Percentiles rank a stretch among this genome's conserved stretches.
Evolutionary conservation across 2,888 invertebrate genomes (phyloP).

Genomic region (Ormyrus rosae): DNA sequence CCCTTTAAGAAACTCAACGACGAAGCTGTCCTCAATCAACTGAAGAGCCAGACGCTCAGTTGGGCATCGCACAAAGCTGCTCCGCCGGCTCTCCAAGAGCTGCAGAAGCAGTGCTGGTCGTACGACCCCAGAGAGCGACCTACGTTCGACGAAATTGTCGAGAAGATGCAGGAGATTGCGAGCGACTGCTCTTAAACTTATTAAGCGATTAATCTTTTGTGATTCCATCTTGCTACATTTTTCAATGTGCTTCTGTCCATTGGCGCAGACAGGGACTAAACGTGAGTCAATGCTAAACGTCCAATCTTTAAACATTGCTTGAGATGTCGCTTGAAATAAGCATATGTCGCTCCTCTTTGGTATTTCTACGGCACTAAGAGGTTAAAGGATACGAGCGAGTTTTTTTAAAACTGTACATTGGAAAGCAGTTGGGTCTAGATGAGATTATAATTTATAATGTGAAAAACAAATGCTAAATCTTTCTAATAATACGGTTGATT

Average conservation of each 20-base stretch:
- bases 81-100: slow-evolving; percentile 80
- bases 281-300: background rate
- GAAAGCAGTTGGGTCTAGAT: too few relatives aligned
- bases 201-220: slow-evolving; percentile 24
- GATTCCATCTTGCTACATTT: background rate
- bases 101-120: slow-evolving; percentile 83
- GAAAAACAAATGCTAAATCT: too few relatives aligned
- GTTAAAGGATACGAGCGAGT: too few relatives aligned
- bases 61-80: slow-evolving; percentile 83
- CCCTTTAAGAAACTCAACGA: slow-evolving; percentile 87
- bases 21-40: slow-evolving; percentile 82
- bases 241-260: slow-evolving; percentile 1
- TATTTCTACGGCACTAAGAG: too few relatives aligned
- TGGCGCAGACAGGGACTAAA: background rate
- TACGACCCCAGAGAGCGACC: slow-evolving; percentile 83
- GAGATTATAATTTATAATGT: too few relatives aligned
- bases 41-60: slow-evolving; percentile 81
- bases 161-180: slow-evolving; percentile 77
- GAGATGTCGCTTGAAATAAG: background rate
- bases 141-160: slow-evolving; percentile 80
- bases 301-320: slow-evolving; percentile 12
- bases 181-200: slow-evolving; percentile 45
- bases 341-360: slow-evolving; percentile 3
- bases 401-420: too few relatives aligned
- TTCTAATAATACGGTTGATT: too few relatives aligned